Percentiles rank a stretch among this genome's conserved stretches.
phyloP scores from a whole-genome alignment of 2,797 vertebrate genomes.

The Galagoides demidoff region DNA sequence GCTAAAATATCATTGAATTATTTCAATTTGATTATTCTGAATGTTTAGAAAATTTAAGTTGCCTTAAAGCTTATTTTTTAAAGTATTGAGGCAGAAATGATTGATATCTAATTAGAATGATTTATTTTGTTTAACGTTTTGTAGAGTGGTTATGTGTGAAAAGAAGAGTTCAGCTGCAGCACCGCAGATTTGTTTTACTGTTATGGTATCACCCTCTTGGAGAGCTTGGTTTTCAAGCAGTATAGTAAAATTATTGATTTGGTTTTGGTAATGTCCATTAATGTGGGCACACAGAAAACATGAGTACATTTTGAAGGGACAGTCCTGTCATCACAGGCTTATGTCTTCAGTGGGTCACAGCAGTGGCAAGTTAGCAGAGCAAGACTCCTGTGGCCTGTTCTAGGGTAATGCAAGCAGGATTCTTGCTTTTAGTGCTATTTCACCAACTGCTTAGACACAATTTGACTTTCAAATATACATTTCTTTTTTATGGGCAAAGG shows the following conservation, averaged over 20 bases:
- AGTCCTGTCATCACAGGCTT: neutral
- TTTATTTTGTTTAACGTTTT: constrained; percentile 27
- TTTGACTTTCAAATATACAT: neutral
- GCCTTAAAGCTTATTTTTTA: constrained; percentile 1
- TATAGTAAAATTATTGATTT: neutral
- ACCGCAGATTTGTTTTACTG: neutral
- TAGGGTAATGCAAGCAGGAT: neutral
- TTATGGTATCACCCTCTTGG: neutral
- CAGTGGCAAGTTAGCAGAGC: neutral
- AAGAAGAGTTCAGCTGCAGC: neutral
- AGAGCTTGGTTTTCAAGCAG: constrained; percentile 17
- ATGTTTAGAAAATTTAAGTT: neutral
- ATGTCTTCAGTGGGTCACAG: neutral
- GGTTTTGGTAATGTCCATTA: neutral
- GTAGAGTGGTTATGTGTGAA: neutral
- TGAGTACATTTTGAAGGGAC: neutral
- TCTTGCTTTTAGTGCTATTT: neutral
- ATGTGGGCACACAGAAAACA: neutral
- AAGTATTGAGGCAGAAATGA: constrained; percentile 4
- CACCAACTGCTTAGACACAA: neutral
- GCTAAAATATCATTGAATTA: neutral
- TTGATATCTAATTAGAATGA: neutral
- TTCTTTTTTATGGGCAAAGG: neutral
- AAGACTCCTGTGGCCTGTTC: neutral
- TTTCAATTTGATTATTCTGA: constrained; percentile 21